Conservation (phyloP, 2,113 vertebrate genomes). For the Pheucticus melanocephalus region DNA sequence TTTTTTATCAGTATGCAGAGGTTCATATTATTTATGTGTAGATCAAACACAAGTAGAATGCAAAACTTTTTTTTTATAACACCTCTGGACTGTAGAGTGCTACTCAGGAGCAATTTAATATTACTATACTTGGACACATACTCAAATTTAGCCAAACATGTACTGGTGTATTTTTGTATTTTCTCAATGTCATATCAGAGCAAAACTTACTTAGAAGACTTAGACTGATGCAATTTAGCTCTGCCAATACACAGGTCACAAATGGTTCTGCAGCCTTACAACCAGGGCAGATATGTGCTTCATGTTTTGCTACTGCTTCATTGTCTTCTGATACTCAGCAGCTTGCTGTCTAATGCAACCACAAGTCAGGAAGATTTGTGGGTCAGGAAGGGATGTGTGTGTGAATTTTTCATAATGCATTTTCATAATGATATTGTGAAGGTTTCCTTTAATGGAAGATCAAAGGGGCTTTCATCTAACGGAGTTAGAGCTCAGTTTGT, state of each 20-base stretch:
- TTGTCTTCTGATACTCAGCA: conserved; percentile 29
- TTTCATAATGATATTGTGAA: conserved; percentile 63
- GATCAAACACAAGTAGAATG: not conserved
- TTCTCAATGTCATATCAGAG: not conserved
- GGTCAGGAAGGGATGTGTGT: conserved; percentile 11
- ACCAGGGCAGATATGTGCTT: not conserved
- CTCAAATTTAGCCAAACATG: not conserved
- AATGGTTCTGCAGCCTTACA: not conserved
- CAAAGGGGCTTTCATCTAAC: conserved; percentile 62
- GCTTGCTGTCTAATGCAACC: conserved; percentile 40
- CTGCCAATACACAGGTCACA: not conserved
- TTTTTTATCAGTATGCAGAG: not conserved
- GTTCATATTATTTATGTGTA: not conserved
- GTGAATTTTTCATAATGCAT: conserved; percentile 57
- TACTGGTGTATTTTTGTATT: not conserved
- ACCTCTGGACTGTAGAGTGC: not conserved
- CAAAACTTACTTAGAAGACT: not conserved
- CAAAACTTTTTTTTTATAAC: not conserved
- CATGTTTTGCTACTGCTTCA: not conserved
- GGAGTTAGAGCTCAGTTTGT: conserved; percentile 37
- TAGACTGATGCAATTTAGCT: not conserved
- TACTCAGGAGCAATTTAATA: not conserved
- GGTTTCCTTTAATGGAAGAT: conserved; percentile 64
- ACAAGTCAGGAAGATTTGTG: conserved; percentile 52
- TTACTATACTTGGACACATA: not conserved